A percentile compares a stretch with the other conserved stretches of the same genome.
phyloP scores from a whole-genome alignment of 2,797 vertebrate species.

The Melanotaenia maccullochi region DNA sequence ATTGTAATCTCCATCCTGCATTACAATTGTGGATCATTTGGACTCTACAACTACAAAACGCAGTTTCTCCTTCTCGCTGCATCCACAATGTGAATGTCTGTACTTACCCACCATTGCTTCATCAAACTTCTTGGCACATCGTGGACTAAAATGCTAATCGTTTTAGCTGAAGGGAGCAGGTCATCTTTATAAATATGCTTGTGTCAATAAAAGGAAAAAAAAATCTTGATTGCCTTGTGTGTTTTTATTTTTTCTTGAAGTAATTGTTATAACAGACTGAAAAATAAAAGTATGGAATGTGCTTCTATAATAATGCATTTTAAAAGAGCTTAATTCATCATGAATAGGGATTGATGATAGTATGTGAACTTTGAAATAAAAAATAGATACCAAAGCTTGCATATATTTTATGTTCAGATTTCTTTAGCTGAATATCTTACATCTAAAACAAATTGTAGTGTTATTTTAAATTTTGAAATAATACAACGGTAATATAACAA shows the following conservation, averaged over 20 bases:
- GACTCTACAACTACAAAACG: slow-evolving; percentile 13
- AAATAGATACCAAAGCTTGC: too few relatives aligned
- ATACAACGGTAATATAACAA: too few relatives aligned
- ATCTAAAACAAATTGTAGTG: too few relatives aligned
- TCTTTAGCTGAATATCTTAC: too few relatives aligned
- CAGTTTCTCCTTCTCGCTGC: slow-evolving; percentile 15
- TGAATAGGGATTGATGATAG: background rate
- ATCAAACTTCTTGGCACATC: slow-evolving; percentile 25
- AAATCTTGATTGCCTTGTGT: slow-evolving; percentile 14
- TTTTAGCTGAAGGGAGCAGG: slow-evolving; percentile 8
- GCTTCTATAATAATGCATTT: background rate
- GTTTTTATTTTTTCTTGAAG: background rate
- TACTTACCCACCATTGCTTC: slow-evolving; percentile 16
- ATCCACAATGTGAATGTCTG: slow-evolving; percentile 28
- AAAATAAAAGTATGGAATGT: background rate
- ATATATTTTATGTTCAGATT: too few relatives aligned
- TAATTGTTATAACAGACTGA: background rate
- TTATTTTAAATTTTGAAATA: too few relatives aligned
- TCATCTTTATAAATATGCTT: slow-evolving; percentile 47
- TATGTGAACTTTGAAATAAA: too few relatives aligned
- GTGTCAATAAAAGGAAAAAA: slow-evolving; percentile 72
- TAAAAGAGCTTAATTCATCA: background rate
- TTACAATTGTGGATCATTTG: slow-evolving; percentile 24
- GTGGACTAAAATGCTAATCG: slow-evolving; percentile 19
- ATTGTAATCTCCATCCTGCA: background rate